Conservation (phyloP, 2,888 invertebrate genomes). For the Neoaliturus tenellus region DNA sequence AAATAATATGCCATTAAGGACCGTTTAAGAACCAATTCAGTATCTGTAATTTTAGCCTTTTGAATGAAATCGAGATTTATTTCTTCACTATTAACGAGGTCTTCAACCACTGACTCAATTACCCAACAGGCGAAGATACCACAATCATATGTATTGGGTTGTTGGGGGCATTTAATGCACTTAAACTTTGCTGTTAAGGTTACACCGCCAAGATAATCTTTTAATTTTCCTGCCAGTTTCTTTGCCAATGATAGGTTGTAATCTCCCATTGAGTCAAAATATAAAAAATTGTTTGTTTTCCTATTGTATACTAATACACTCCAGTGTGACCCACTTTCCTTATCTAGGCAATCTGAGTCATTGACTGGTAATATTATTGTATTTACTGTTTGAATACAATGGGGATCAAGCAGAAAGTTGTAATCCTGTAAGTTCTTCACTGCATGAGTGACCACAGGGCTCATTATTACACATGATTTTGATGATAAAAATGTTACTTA, state of each 20-base stretch:
- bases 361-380: neutral
- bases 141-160: conserved; percentile 25
- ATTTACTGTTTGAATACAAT: neutral
- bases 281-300: neutral
- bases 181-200: neutral
- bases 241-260: neutral
- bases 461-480: neutral
- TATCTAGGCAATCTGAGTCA: neutral
- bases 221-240: neutral
- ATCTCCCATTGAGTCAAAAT: conserved; percentile 5
- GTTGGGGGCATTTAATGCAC: neutral
- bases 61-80: neutral
- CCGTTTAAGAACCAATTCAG: neutral
- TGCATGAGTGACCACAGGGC: neutral
- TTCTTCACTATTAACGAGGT: neutral
- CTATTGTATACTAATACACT: neutral
- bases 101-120: neutral
- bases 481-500: conserved; percentile 68
- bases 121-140: conserved; percentile 32
- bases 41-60: neutral
- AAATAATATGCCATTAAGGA: conserved; percentile 5
- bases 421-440: neutral
- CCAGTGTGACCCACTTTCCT: neutral
- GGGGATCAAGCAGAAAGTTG: neutral
- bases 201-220: neutral